These are phyloP conservation scores for Drosophila repletoides DNA, from an alignment of 1,140 invertebrate genomes.

Conservation along the genomic window DNA sequence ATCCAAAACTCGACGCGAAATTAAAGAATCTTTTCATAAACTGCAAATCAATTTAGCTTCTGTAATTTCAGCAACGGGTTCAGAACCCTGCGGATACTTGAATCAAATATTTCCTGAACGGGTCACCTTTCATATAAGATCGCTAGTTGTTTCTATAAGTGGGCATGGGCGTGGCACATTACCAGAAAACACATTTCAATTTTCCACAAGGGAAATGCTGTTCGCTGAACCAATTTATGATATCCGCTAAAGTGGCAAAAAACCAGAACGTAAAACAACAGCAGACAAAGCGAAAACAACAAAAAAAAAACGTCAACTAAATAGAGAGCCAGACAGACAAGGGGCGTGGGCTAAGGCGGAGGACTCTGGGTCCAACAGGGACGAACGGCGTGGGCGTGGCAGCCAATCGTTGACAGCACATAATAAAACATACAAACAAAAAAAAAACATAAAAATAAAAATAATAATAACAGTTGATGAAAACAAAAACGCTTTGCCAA, in stretches of 20 bases:
- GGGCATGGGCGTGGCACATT: constrained; percentile 32
- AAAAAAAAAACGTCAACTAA: constrained; percentile 22
- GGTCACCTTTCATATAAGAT: too few relatives aligned
- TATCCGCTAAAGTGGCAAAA: constrained; percentile 71
- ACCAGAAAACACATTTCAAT: constrained; percentile 67
- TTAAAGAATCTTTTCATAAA: too few relatives aligned
- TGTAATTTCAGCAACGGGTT: too few relatives aligned
- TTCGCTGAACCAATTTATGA: constrained; percentile 75
- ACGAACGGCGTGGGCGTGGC: constrained; percentile 32
- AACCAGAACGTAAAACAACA: constrained; percentile 24
- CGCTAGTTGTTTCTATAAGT: too few relatives aligned
- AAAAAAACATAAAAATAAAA: background rate
- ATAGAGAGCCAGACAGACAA: constrained; percentile 15
- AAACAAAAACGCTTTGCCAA: background rate
- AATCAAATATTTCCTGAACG: too few relatives aligned
- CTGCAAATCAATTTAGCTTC: too few relatives aligned
- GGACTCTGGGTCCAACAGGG: background rate
- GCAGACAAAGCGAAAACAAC: constrained; percentile 21
- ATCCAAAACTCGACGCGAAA: too few relatives aligned
- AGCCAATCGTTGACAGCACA: constrained; percentile 53
- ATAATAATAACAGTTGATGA: background rate
- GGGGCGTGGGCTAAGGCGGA: too few relatives aligned
- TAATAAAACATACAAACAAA: constrained; percentile 34
- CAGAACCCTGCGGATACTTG: too few relatives aligned
- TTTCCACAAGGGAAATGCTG: constrained; percentile 77